Conservation (phyloP, 2,113 vertebrate species). For the Zosterops borbonicus region DNA sequence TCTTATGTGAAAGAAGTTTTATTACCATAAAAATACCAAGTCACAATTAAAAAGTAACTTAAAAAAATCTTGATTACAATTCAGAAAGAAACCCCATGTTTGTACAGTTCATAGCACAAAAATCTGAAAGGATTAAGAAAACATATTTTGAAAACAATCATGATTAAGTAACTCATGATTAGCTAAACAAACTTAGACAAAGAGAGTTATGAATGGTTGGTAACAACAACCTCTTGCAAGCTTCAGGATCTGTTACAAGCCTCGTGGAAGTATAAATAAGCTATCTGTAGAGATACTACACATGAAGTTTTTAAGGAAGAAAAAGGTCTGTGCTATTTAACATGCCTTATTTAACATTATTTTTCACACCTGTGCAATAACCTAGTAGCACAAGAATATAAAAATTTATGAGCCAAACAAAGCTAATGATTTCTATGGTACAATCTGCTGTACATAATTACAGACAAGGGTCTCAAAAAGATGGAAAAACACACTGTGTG, state of each 20-base stretch:
- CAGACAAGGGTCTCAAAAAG: neutral
- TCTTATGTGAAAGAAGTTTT: neutral
- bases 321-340: neutral
- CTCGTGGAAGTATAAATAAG: neutral
- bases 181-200: neutral
- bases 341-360: neutral
- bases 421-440: neutral
- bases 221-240: neutral
- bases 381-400: neutral
- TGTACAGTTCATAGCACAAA: neutral
- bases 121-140: neutral
- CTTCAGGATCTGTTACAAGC: neutral
- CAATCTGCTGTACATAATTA: fast-evolving
- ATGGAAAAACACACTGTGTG: neutral
- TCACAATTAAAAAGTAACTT: neutral
- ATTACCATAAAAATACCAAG: neutral
- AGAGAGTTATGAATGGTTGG: neutral
- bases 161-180: neutral
- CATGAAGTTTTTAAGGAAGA: neutral
- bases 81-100: neutral
- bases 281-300: neutral
- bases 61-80: neutral
- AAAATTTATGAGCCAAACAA: neutral
- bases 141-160: neutral
- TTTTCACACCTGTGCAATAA: neutral